These are phyloP conservation scores for Argyresthia goedartella DNA, from an alignment of 2,888 invertebrate genomes.

Conservation along the genomic window DNA sequence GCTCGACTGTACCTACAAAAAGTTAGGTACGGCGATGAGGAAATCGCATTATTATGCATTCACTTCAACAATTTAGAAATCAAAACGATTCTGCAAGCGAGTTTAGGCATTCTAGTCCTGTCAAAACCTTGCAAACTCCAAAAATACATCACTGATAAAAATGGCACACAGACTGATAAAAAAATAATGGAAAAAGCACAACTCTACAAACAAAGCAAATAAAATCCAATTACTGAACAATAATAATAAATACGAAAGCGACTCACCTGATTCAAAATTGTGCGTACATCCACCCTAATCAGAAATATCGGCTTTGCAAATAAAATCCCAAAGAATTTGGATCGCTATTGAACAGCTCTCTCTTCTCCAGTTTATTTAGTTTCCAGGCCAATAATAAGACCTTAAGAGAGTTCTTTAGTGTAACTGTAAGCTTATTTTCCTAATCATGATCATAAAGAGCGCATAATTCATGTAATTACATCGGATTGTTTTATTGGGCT, in stretches of 20 bases:
- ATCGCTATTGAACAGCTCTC: conserved; percentile 41
- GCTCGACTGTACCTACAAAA: not conserved
- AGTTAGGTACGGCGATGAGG: not conserved
- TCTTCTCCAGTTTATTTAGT: conserved; percentile 29
- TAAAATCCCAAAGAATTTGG: conserved; percentile 23
- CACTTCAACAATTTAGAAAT: no score
- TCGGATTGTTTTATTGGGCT: conserved; percentile 62
- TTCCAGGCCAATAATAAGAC: conserved; percentile 47
- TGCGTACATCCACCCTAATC: conserved; percentile 46
- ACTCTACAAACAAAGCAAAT: conserved; percentile 14
- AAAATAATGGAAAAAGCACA: conserved; percentile 15
- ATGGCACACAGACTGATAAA: conserved; percentile 11
- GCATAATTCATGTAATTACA: conserved; percentile 73
- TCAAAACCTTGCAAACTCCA: no score
- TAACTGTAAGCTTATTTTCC: conserved; percentile 64
- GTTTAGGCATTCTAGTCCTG: no score
- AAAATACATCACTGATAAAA: not conserved
- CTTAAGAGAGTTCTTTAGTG: conserved; percentile 40
- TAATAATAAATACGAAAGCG: not conserved
- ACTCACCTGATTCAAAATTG: conserved; percentile 53
- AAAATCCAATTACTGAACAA: no score
- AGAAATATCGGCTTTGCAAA: conserved; percentile 29
- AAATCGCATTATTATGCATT: not conserved
- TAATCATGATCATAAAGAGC: conserved; percentile 69
- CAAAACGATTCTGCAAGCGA: no score